Evolutionary conservation across 2,888 invertebrate genomes (phyloP), one percentile per base, ranked within the genome.

Genomic region (Dryocosmus kuriphilus): DNA sequence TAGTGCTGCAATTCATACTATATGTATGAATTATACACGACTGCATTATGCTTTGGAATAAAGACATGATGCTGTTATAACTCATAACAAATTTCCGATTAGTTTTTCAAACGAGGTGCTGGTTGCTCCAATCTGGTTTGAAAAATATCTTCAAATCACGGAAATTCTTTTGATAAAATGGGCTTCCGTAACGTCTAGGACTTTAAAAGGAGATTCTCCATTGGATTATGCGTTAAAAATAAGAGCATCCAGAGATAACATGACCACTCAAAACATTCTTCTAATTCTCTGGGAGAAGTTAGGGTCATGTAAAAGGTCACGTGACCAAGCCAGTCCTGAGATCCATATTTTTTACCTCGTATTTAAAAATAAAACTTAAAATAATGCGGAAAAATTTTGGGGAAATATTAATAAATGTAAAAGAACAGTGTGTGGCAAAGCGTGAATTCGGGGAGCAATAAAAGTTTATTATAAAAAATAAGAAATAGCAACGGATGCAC

Each of bases 111-210:
- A 19, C n/a, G n/a, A n/a, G n/a, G n/a, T n/a, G n/a, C n/a, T n/a
- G n/a, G n/a, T n/a, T n/a, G n/a, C n/a, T n/a, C n/a, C n/a, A n/a
- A n/a, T n/a, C n/a, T n/a, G n/a, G n/a, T n/a, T n/a, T n/a, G n/a
- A n/a, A n/a, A n/a, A n/a, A n/a, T n/a, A n/a, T n/a, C n/a, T n/a
- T n/a, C n/a, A 46, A 11, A 65, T 0, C 41, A 27, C 46, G 1
- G 67, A 67, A 46, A 22, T 67, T 7, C 3, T 67, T 5, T 46
- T 67, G 16, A 46, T 46, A 19, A 67, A 67, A 67, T 9, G n/a
- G 1, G 51, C 19, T 51, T 16, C 16, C 51, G 2, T 16, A 51
- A 7, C 2, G 16, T 51, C 51, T 4, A n/a, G 1, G 1, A 51
- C 19, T 19, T 0, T 0, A 7, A 22, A 55, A 2, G 3, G 22